Conservation (phyloP, 2,888 invertebrate genomes). For the Drosophila imparisetae region DNA sequence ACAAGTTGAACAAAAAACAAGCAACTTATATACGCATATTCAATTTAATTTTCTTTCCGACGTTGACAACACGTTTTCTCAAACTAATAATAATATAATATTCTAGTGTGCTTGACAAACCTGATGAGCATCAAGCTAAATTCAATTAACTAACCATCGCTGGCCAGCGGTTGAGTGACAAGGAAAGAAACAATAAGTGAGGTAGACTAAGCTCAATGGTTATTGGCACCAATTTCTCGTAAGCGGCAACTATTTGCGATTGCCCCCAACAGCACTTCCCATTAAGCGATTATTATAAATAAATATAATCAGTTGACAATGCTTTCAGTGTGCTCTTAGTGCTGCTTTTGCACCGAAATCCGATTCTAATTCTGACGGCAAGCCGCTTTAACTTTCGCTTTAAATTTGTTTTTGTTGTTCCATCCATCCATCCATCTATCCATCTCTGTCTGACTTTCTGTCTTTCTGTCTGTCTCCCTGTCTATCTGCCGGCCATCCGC, state of each 20-base stretch:
- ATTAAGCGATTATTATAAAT: slow-evolving; percentile 54
- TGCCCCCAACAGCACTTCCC: slow-evolving; percentile 34
- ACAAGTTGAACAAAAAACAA: neutral
- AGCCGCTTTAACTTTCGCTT: slow-evolving; percentile 52
- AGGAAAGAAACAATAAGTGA: neutral
- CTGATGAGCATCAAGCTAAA: slow-evolving; percentile 51
- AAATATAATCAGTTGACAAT: slow-evolving; percentile 61
- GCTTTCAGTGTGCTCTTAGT: slow-evolving; percentile 35
- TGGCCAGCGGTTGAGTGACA: slow-evolving; percentile 14
- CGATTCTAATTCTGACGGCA: slow-evolving; percentile 23
- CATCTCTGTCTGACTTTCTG: slow-evolving; percentile 7
- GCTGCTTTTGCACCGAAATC: slow-evolving; percentile 34
- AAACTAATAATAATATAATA: neutral
- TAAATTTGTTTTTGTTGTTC: slow-evolving; percentile 11
- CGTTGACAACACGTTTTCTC: neutral
- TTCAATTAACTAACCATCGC: slow-evolving; percentile 47
- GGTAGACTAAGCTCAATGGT: slow-evolving; percentile 3
- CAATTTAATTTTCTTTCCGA: neutral
- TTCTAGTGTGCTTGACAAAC: slow-evolving; percentile 13
- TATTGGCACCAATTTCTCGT: slow-evolving; percentile 2
- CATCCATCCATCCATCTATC: neutral
- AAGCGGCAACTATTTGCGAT: slow-evolving; percentile 36
- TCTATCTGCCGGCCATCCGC: slow-evolving; percentile 30
- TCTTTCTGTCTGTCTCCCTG: slow-evolving; percentile 11
- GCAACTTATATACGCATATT: neutral